A percentile compares a stretch with the other conserved stretches of the same genome.
Evolutionary conservation across 2,888 invertebrate genomes (phyloP).

Genomic region (Leptogaster cylindrica): DNA sequence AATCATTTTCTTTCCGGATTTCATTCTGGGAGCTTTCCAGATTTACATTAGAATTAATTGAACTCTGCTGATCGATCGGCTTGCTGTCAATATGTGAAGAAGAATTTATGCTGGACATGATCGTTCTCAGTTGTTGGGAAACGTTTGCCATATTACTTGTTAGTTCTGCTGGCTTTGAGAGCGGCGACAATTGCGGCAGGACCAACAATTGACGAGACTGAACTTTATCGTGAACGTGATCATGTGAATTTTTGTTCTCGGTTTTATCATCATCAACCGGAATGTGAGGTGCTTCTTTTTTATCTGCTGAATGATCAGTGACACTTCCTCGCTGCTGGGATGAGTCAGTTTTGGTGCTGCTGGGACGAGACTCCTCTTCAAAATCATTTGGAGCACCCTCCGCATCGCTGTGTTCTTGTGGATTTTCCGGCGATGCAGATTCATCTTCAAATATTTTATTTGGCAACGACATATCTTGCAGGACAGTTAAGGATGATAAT

Average conservation of each 20-base stretch:
- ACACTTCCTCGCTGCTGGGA: neutral
- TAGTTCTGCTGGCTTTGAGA: slow-evolving; percentile 75
- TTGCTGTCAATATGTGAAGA: slow-evolving; percentile 10
- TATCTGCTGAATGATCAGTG: neutral
- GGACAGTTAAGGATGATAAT: slow-evolving; percentile 66
- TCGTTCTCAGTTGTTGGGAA: slow-evolving; percentile 71
- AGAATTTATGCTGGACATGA: slow-evolving; percentile 67
- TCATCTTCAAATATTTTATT: slow-evolving; percentile 74
- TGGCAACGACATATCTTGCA: slow-evolving; percentile 67
- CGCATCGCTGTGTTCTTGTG: slow-evolving; percentile 13
- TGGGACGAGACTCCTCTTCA: slow-evolving; percentile 34
- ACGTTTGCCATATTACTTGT: slow-evolving; percentile 76
- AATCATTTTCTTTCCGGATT: neutral
- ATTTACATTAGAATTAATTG: neutral
- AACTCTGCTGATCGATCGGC: neutral
- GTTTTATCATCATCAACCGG: no score
- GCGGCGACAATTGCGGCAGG: slow-evolving; percentile 72
- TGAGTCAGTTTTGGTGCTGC: neutral
- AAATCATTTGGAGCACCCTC: slow-evolving; percentile 16
- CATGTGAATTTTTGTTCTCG: neutral
- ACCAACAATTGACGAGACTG: slow-evolving; percentile 63
- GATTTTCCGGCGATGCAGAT: slow-evolving; percentile 67
- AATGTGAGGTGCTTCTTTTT: neutral
- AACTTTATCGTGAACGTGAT: no score
- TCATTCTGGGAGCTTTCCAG: neutral